Evolutionary conservation across 2,888 invertebrate species (phyloP).

Genomic region (Agrochola macilenta): DNA sequence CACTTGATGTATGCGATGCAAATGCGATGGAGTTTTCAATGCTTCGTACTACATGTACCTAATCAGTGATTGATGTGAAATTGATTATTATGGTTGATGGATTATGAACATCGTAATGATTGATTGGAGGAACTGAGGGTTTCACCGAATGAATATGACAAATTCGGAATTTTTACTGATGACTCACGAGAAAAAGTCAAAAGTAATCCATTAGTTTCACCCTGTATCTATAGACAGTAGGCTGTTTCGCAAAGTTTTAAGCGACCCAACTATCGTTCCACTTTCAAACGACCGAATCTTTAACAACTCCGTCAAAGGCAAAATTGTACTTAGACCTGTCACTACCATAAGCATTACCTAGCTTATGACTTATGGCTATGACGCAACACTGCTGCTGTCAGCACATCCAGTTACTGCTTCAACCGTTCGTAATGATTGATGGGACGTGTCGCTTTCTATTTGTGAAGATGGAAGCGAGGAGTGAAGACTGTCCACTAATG

Average conservation of each 20-base stretch:
- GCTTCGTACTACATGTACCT: neutral
- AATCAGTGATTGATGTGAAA: slow-evolving; percentile 37
- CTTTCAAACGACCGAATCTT: neutral
- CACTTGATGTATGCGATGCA: slow-evolving; percentile 60
- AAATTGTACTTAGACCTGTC: slow-evolving; percentile 5
- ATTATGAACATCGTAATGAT: slow-evolving; percentile 7
- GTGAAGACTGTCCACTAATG: slow-evolving; percentile 53
- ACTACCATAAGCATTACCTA: slow-evolving; percentile 18
- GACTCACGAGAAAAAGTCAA: neutral
- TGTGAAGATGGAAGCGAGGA: slow-evolving; percentile 51
- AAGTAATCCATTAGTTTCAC: neutral
- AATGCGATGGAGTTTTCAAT: slow-evolving; percentile 36
- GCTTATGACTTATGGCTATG: neutral
- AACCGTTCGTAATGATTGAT: slow-evolving; percentile 60
- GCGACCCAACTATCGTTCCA: neutral
- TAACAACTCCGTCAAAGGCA: neutral
- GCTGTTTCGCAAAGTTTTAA: neutral
- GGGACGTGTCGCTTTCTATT: slow-evolving; percentile 62
- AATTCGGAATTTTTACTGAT: neutral
- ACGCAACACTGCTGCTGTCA: slow-evolving; percentile 14
- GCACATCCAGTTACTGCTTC: slow-evolving; percentile 35
- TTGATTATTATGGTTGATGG: slow-evolving; percentile 43
- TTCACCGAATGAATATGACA: neutral
- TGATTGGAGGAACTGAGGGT: slow-evolving; percentile 12
- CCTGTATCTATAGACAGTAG: neutral